Evolutionary conservation across 2,888 invertebrate genomes (phyloP), one percentile per base, ranked within the genome.

Genomic region (Netelia inedita): DNA sequence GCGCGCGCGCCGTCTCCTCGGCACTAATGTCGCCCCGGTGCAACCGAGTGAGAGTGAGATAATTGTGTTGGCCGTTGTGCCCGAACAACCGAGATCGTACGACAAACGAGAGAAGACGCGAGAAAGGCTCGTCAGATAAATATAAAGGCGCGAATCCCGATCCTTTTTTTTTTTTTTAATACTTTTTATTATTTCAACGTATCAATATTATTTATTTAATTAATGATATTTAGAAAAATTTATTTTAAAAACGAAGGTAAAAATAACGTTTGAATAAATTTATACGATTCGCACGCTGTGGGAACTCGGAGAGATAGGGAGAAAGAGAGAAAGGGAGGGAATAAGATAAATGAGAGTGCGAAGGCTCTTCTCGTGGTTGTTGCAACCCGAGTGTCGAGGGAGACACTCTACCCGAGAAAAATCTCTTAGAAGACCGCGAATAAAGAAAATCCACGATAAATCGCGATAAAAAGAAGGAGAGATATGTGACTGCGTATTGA

Each of bases 311-410:
- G 69, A 81, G 59, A 75, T n/a, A n/a, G n/a, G n/a, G 83, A 76
- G 76, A 78, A 78, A 72, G 78, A 55, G 61, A 16, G 21, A 55
- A 23, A 14, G 75, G 35, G 68, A 61, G 72, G 74, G 72, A 78
- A 79, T 79, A 79, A 79, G 78, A 79, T 79, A 79, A 71, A 79
- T 79, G 78, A 71, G 78, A 79, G 78, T 79, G 69, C 61, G 69
- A 69, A 79, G 78, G 69, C 5, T 59, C 53, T 53, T 28, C 68
- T 19, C 57, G 41, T 19, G 43, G 59, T 10, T 46, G 57, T 57
- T 8, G 71, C 11, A 35, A 69, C 50, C 35, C 71, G 78, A 79
- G 79, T 71, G 63, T 79, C 14, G 71, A 55, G n/a, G 16, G 16
- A 50, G 69, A 41, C 61, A 53, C 55, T n/a, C 21, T 19, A 3